Conservation (phyloP, 2,797 vertebrate species). For the Tinamus major region DNA sequence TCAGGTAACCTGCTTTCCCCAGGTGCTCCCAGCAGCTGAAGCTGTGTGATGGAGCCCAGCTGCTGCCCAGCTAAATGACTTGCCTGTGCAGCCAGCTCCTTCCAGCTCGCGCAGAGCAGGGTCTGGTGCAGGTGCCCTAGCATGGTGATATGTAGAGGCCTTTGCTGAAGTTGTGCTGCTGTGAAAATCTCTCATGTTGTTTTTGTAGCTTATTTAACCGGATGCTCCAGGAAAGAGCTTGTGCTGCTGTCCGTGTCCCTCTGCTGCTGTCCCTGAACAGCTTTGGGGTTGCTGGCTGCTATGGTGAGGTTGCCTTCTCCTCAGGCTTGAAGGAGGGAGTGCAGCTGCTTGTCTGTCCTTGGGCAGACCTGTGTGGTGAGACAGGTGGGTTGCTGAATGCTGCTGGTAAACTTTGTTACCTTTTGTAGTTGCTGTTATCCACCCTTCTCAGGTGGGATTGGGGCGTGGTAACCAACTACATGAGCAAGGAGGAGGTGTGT, state of each 20-base stretch:
- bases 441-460: accelerated
- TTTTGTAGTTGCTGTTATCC: not conserved
- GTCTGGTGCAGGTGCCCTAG: accelerated
- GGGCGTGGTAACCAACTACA: not conserved
- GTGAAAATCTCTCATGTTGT: not conserved
- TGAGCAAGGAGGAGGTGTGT: not conserved
- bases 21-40: accelerated
- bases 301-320: not conserved
- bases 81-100: accelerated
- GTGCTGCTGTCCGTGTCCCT: not conserved
- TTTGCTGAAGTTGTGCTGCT: not conserved
- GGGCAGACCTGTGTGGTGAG: not conserved
- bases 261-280: not conserved
- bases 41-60: accelerated
- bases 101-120: accelerated
- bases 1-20: not conserved
- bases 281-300: not conserved
- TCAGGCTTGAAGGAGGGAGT: not conserved
- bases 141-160: accelerated
- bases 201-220: not conserved
- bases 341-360: accelerated
- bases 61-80: not conserved
- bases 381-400: accelerated
- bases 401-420: accelerated
- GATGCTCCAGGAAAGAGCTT: not conserved